Evolutionary conservation across 2,113 vertebrate species (phyloP).

Genomic region (Ailuropoda melanoleuca): DNA sequence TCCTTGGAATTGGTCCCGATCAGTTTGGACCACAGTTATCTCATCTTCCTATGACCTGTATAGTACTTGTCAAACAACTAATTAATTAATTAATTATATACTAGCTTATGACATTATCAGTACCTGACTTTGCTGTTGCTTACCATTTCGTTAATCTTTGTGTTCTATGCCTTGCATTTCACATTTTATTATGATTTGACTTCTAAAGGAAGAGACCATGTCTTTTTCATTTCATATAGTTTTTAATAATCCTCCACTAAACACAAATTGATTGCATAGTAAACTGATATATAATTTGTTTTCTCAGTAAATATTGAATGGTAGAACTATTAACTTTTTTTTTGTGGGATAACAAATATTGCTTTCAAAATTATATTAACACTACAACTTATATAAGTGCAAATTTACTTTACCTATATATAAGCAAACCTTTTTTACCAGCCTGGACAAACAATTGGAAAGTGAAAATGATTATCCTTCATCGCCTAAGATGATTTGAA

Average conservation of each 20-base stretch:
- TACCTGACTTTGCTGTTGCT: neutral
- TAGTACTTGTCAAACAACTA: neutral
- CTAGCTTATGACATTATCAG: neutral
- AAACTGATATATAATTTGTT: neutral
- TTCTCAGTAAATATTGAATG: neutral
- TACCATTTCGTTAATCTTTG: neutral
- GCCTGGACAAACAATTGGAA: neutral
- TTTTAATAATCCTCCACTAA: neutral
- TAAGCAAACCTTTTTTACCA: neutral
- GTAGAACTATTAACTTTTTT: neutral
- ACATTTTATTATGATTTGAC: neutral
- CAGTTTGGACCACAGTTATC: neutral
- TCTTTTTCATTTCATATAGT: neutral
- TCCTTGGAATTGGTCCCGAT: neutral
- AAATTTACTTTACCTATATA: neutral
- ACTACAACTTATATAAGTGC: neutral
- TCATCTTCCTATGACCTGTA: neutral
- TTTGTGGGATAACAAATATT: neutral
- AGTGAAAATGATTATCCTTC: neutral
- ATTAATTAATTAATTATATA: conserved; percentile 28
- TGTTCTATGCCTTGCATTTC: neutral
- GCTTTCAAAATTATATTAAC: neutral
- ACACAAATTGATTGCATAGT: neutral
- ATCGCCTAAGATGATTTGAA: neutral
- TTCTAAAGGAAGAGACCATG: neutral